Percentiles rank a stretch among this genome's conserved stretches.
These are phyloP conservation scores for Troilus luridus DNA, from an alignment of 2,888 invertebrate species.

Conservation along the genomic window DNA sequence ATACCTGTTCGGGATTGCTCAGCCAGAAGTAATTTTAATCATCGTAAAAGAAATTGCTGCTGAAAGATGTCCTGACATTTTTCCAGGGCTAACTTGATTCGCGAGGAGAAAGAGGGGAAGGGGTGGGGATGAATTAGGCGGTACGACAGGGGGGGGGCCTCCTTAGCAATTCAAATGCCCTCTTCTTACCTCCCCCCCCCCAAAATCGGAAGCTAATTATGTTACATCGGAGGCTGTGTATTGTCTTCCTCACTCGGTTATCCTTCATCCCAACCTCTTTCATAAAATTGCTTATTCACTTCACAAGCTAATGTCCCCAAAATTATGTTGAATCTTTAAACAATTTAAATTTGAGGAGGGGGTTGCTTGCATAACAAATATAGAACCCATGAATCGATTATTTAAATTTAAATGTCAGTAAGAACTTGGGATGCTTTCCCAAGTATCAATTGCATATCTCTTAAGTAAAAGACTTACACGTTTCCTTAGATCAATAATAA, in stretches of 20 bases:
- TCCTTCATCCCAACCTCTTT: not conserved
- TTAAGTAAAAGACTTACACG: not conserved
- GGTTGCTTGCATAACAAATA: too few species aligned
- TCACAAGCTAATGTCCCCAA: not conserved
- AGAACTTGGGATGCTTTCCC: too few species aligned
- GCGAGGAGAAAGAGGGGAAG: too few species aligned
- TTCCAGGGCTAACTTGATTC: not conserved
- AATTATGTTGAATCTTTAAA: too few species aligned
- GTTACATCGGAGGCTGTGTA: not conserved
- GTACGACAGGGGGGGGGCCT: not conserved
- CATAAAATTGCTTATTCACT: not conserved
- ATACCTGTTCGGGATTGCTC: not conserved
- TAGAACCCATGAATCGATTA: too few species aligned
- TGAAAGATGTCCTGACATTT: not conserved
- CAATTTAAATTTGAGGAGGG: too few species aligned
- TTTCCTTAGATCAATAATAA: not conserved
- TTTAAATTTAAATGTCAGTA: too few species aligned
- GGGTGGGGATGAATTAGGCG: not conserved
- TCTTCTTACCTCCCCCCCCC: slow-evolving; percentile 19
- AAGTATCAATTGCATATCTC: not conserved
- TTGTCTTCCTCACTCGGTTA: not conserved
- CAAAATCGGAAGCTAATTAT: slow-evolving; percentile 19
- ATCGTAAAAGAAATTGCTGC: not conserved
- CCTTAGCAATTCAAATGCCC: slow-evolving; percentile 43
- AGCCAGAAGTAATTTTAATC: not conserved